Evolutionary conservation across 2,113 vertebrate species (phyloP), one percentile per base, ranked within the genome.

Genomic region (Ameiurus melas): DNA sequence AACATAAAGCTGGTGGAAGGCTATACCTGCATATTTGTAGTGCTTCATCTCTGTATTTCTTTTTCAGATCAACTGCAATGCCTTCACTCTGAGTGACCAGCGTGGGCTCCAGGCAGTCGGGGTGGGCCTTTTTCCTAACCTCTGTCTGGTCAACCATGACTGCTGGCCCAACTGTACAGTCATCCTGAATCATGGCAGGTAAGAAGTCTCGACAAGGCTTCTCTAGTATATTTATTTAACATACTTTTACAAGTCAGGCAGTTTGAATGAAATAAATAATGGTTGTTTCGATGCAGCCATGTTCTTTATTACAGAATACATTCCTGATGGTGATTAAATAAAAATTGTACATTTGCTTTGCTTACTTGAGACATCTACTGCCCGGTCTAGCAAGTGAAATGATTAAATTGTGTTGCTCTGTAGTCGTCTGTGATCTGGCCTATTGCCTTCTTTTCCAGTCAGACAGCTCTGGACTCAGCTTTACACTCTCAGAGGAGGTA

Each of bases 401-500:
- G 1, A 57, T 3, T 47, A 62, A 58, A 51, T 51, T 0, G 8
- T 84, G 57, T 53, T 88, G 57, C 80, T 55, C 25, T 71, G 43
- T 20, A 36, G 20, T 84, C 75, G n/a, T 71, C 73, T 88, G 83
- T 88, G 83, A 88, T 57, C 83, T 25, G 36, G 39, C 36, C 93
- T 91, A 94, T 93, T 94, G 92, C 95, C 96, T 96, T 98, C 90
- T 96, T 93, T 96, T 97, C 94, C 97, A 99, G 98, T 97, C 98
- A 98, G 94, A 96, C 97, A 94, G 97, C 98, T 92, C 89, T 99
- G 95, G 98, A 95, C 91, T 94, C 97, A 93, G 94, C 97, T 94
- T 97, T 97, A 92, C 98, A 99, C 94, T 98, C 98, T 90, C 96
- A 97, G 93, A 98, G 97, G 94, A 99, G 98, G 98, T 99, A 95